A percentile compares a stretch with the other conserved stretches of the same genome.
Conservation (phyloP, 2,797 vertebrate species). For the Alca torda region DNA sequence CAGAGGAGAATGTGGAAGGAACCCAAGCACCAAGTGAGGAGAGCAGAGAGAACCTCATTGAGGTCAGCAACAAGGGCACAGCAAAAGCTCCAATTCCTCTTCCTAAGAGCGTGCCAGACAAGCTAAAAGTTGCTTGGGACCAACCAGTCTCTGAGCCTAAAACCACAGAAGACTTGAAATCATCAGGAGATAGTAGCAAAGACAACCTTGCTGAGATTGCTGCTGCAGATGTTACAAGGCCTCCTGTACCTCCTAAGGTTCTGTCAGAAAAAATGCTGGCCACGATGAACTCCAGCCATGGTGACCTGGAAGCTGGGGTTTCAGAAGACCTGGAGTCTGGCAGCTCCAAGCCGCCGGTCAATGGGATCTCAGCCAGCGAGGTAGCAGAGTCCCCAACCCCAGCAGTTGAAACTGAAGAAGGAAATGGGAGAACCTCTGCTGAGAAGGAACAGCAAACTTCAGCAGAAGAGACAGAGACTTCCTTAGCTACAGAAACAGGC, state of each 20-base stretch:
- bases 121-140: constrained; percentile 82
- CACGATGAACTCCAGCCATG: background rate
- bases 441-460: constrained; percentile 52
- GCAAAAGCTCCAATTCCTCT: constrained; percentile 46
- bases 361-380: constrained; percentile 37
- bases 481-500: background rate
- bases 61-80: constrained; percentile 10
- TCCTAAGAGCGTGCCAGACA: constrained; percentile 59
- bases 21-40: constrained; percentile 9
- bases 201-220: constrained; percentile 66
- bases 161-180: constrained; percentile 60
- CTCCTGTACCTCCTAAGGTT: constrained; percentile 68
- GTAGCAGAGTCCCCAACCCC: background rate
- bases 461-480: constrained; percentile 33
- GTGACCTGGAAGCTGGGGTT: background rate
- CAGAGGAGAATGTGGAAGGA: constrained; percentile 5
- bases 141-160: constrained; percentile 54
- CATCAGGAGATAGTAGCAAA: constrained; percentile 59
- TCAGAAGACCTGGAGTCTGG: background rate
- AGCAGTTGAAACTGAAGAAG: background rate
- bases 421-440: background rate
- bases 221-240: constrained; percentile 47
- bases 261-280: constrained; percentile 66
- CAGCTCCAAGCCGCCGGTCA: constrained; percentile 21
- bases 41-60: constrained; percentile 7